Evolutionary conservation across 2,888 invertebrate species (phyloP).

Genomic region (Clunio marinus): DNA sequence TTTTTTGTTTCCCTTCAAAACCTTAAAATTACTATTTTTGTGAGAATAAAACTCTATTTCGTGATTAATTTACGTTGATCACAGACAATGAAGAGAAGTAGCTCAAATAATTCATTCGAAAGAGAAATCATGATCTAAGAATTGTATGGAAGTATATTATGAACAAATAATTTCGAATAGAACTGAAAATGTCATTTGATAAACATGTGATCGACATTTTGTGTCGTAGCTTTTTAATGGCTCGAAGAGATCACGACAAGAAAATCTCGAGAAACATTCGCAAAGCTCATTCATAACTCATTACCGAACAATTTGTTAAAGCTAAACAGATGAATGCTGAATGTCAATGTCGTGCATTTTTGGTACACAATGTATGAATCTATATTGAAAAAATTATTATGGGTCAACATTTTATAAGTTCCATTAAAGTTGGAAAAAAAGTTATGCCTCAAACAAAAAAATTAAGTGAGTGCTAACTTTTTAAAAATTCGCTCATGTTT

Average conservation of each 20-base stretch:
- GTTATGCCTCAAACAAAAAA: background rate
- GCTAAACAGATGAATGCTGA: too few species aligned
- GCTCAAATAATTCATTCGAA: slow-evolving; percentile 1
- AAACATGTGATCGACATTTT: background rate
- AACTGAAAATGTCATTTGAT: background rate
- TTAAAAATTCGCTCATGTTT: background rate
- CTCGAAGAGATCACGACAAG: background rate
- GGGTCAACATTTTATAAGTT: too few species aligned
- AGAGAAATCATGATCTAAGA: background rate
- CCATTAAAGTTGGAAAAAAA: too few species aligned
- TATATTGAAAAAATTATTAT: too few species aligned
- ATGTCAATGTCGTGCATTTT: slow-evolving; percentile 26
- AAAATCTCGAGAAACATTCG: background rate
- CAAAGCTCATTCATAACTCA: background rate
- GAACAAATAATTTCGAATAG: background rate
- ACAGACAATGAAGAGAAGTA: background rate
- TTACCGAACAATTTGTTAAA: background rate
- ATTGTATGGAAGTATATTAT: slow-evolving; percentile 5
- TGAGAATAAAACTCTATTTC: background rate
- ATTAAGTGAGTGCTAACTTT: slow-evolving; percentile 37
- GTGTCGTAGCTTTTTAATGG: background rate
- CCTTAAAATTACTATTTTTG: too few species aligned
- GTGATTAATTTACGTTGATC: slow-evolving; percentile 37
- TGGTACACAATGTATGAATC: too few species aligned
- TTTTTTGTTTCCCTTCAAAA: too few species aligned